phyloP scores from a whole-genome alignment of 2,113 vertebrate species.

The Toxotes jaculatrix region DNA sequence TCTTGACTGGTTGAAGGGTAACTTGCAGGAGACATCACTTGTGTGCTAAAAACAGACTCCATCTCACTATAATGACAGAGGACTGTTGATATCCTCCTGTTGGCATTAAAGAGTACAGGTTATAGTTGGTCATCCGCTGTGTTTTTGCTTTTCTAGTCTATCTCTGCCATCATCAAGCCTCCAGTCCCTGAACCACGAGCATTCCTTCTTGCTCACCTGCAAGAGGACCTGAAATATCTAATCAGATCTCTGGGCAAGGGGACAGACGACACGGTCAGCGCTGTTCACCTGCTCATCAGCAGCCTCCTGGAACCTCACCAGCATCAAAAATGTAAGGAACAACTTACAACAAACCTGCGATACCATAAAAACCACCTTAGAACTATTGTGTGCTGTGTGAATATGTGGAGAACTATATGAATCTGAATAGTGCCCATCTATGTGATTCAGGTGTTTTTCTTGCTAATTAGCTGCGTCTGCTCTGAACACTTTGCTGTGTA shows the following conservation, averaged over 20 bases:
- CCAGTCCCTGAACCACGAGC: constrained; percentile 54
- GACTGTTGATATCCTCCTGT: neutral
- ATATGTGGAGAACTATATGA: neutral
- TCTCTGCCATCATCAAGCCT: constrained; percentile 87
- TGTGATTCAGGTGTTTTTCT: neutral
- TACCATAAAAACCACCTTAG: neutral
- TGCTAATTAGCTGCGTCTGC: neutral
- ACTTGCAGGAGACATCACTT: neutral
- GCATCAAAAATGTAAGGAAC: constrained; percentile 82
- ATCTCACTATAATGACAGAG: neutral
- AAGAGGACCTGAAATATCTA: constrained; percentile 87
- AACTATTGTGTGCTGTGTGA: neutral
- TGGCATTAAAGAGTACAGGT: neutral
- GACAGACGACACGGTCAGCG: constrained; percentile 85
- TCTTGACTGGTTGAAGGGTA: neutral
- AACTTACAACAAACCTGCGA: neutral
- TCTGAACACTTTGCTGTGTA: neutral
- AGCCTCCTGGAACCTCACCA: constrained; percentile 77
- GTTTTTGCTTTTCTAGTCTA: constrained; percentile 68
- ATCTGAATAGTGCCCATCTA: neutral
- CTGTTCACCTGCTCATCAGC: constrained; percentile 86
- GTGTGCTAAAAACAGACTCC: neutral
- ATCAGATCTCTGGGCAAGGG: constrained; percentile 87
- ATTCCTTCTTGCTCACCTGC: constrained; percentile 88
- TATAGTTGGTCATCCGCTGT: neutral